A percentile compares a stretch with the other conserved stretches of the same genome.
Evolutionary conservation across 2,888 invertebrate species (phyloP).

Genomic region (Cryptocephalus moraei): DNA sequence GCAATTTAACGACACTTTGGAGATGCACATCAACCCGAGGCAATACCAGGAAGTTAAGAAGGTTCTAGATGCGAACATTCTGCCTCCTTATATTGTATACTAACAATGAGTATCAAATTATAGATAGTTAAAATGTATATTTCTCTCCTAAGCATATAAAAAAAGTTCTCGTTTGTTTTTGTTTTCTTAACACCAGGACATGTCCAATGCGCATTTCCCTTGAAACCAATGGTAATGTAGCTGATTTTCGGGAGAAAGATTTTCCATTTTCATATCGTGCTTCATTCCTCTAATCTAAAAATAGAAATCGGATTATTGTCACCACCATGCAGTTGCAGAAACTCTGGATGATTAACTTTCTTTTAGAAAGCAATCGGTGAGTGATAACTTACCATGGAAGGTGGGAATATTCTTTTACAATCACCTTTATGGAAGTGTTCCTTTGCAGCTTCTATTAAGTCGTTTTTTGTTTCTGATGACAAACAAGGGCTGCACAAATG

Average conservation of each 20-base stretch:
- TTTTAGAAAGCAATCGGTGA: neutral
- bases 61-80: constrained; percentile 7
- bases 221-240: constrained; percentile 77
- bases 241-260: constrained; percentile 58
- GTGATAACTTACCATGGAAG: constrained; percentile 43
- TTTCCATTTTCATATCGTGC: constrained; percentile 35
- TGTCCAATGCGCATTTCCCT: constrained; percentile 75
- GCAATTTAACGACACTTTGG: constrained; percentile 9
- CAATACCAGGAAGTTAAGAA: constrained; percentile 6
- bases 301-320: neutral
- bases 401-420: constrained; percentile 75
- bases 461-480: constrained; percentile 44
- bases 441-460: constrained; percentile 57
- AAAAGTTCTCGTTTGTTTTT: neutral
- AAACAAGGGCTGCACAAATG: constrained; percentile 72
- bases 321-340: neutral
- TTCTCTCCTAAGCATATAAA: too few species aligned
- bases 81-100: neutral
- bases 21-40: constrained; percentile 6
- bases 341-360: neutral
- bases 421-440: constrained; percentile 76
- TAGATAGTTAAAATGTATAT: too few species aligned
- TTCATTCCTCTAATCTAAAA: constrained; percentile 3
- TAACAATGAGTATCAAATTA: too few species aligned
- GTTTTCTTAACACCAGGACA: constrained; percentile 61